Percentiles rank a stretch among this genome's conserved stretches.
Evolutionary conservation across 2,113 vertebrate genomes (phyloP).

Genomic region (Nannospalax galili): DNA sequence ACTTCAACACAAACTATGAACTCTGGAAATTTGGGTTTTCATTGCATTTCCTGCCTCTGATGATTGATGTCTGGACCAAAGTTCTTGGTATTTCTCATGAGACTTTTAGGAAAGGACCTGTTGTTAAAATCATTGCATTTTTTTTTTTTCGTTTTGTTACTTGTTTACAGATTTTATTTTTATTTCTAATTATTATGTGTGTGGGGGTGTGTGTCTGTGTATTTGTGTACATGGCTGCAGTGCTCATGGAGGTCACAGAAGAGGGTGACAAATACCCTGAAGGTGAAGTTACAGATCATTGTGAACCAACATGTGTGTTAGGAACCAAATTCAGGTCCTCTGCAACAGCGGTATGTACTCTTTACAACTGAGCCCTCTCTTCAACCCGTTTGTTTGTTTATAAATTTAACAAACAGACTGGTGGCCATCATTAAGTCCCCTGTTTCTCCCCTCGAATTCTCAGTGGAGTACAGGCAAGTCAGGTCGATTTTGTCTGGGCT

Average conservation of each 20-base stretch:
- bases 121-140: neutral
- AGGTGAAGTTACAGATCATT: neutral
- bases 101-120: neutral
- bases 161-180: neutral
- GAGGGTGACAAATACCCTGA: neutral
- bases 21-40: constrained; percentile 18
- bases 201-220: no score
- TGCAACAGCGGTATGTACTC: no score
- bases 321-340: neutral
- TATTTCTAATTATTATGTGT: neutral
- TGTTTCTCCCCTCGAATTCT: neutral
- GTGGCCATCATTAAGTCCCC: neutral
- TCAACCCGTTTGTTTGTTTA: neutral
- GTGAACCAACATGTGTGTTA: neutral
- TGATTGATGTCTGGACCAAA: constrained; percentile 39
- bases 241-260: neutral
- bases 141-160: neutral
- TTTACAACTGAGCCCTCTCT: neutral
- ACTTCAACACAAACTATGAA: neutral
- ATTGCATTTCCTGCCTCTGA: constrained; percentile 34
- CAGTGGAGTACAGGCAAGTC: neutral
- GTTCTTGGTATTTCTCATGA: constrained; percentile 37
- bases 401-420: neutral
- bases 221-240: neutral
- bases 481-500: neutral